Base-by-base conservation (phyloP, 1,140 invertebrate genomes). In the Lucilia sericata region DNA sequence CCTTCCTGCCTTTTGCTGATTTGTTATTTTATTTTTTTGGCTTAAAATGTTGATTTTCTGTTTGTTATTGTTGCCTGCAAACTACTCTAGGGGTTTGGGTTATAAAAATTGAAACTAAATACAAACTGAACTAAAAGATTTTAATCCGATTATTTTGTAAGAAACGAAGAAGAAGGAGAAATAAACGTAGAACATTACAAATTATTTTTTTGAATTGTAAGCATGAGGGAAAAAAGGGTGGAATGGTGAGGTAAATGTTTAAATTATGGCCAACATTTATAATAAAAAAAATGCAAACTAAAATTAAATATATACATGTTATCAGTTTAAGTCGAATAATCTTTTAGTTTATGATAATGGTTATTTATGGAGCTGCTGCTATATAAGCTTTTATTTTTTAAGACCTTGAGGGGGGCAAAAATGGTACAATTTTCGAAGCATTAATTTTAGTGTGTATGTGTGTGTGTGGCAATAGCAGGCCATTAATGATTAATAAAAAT, bases 101-200 rank as follows among this genome's bases (percentile, higher is more conserved):
- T n/a, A 42, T 42, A 42, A 42, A 42, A 42, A 30, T 42, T 42
- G 42, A 42, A 42, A 42, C 42, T 42, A 42, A 42, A 42, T 10
- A 42, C 42, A 42, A 42, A 42, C 42, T 55, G 51, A 17, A 14
- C 30, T 36, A 12, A 76, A 36, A 76, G 74, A 76, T 76, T 76
- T 76, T 76, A 76, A 76, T 76, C 74, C 74, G 74, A 76, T 76
- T 76, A 76, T 76, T 76, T 76, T n/a, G 74, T 76, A 76, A 76
- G 74, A 21, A 76, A 76, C 34, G 17, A 30, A 76, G 74, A 30
- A 76, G 74, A 34, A 74, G 19, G 5, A 30, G 55, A 5, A 65
- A 19, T 19, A 74, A 3, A 21, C 25, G 74, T 25, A 30, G 25
- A 30, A 14, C 14, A 30, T 55, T 55, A 55, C 51, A 55, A 55